Evolutionary conservation across 2,113 vertebrate species (phyloP).

Genomic region (Tenebrosternarchus preto): DNA sequence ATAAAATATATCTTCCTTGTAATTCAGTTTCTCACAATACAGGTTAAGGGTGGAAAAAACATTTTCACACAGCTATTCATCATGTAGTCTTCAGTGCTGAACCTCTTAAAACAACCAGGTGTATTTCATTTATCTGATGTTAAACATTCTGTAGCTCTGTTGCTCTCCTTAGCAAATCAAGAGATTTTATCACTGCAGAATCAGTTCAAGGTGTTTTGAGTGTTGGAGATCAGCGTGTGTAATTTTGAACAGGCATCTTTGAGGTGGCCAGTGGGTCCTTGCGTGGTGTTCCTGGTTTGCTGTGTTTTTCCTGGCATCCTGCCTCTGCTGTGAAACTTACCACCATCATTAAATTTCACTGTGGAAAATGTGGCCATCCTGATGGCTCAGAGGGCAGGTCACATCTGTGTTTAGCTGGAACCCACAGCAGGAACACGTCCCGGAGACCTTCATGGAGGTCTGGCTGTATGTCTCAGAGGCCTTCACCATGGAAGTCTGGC

Average conservation of each 20-base stretch:
- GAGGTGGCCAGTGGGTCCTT: constrained; percentile 24
- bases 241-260: constrained; percentile 19
- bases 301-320: constrained; percentile 36
- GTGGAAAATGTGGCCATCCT: constrained; percentile 7
- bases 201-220: too few relatives aligned
- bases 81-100: too few relatives aligned
- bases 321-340: constrained; percentile 5
- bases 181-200: too few relatives aligned
- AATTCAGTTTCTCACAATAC: too few relatives aligned
- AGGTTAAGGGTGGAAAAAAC: too few relatives aligned
- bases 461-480: too few relatives aligned
- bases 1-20: background rate
- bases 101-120: constrained; percentile 28
- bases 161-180: too few relatives aligned
- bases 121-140: constrained; percentile 47
- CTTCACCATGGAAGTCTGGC: too few relatives aligned
- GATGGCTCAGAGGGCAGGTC: background rate
- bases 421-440: too few relatives aligned
- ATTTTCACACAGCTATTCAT: too few relatives aligned
- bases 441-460: too few relatives aligned
- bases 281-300: background rate
- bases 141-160: background rate
- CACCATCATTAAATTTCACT: constrained; percentile 34
- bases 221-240: constrained; percentile 9
- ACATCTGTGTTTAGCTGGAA: too few relatives aligned